Evolutionary conservation across 2,888 invertebrate species (phyloP), one percentile per base, ranked within the genome.

Genomic region (Eupsilia transversa): DNA sequence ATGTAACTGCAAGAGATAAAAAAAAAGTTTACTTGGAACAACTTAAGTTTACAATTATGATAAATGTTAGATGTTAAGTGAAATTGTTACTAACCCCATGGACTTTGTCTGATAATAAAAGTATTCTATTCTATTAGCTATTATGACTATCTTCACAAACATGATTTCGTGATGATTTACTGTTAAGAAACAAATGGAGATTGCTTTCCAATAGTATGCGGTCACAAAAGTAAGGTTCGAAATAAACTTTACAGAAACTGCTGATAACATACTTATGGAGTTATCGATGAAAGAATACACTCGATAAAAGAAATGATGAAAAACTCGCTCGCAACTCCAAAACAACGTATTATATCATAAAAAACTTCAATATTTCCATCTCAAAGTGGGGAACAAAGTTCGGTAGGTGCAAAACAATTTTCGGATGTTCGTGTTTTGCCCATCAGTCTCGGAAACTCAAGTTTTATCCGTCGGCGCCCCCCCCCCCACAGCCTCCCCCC

Each of bases 341-440:
- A 71, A 56, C 43, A 75, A 77, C 49, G 73, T 78, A 76, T 82
- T 78, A 78, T 72, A 68, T 76, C 70, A 64, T 64, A 60, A 72
- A 82, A 84, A 86, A 84, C 79, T 86, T 83, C 56, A 75, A 81
- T 80, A 86, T 86, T 87, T 85, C 77, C 81, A 79, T 79, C 82
- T 74, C 78, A 73, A 84, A 87, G 83, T 73, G 66, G 57, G 67
- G 46, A 83, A 85, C 77, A 80, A 87, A 87, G 82, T 87, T 87
- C 20, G 70, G 85, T 83, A 79, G 85, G 79, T 82, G 86, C 71
- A 74, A 85, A 83, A 85, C 88, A 87, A 85, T 86, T 85, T 87
- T 85, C 74, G 82, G 77, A 77, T 88, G 82, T 82, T 88, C 83
- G 80, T 79, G 70, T 87, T 83, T 82, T 78, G 61, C 79, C 79